Evolutionary conservation across 2,888 invertebrate species (phyloP).

Genomic region (Scaptomyza flava): DNA sequence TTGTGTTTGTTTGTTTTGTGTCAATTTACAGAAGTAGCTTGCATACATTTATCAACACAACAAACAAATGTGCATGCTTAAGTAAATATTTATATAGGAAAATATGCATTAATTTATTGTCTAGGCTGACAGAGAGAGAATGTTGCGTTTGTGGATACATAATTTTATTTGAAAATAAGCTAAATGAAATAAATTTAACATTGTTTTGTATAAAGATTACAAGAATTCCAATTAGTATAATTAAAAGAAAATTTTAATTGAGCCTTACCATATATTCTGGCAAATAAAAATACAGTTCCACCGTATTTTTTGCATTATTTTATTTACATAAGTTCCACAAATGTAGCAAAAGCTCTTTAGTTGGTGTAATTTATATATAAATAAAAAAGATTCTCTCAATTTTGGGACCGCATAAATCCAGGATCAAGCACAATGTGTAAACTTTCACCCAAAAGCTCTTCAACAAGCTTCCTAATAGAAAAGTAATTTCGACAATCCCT

Average conservation of each 20-base stretch:
- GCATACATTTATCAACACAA: slow-evolving; percentile 34
- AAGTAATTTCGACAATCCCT: slow-evolving; percentile 13
- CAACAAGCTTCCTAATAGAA: slow-evolving; percentile 25
- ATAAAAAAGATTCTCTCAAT: too few relatives aligned
- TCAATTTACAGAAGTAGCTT: slow-evolving; percentile 51
- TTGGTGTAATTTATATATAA: too few relatives aligned
- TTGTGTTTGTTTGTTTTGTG: slow-evolving; percentile 49
- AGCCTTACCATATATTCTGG: not conserved
- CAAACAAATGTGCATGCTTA: slow-evolving; percentile 66
- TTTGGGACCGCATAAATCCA: not conserved
- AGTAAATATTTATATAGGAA: slow-evolving; percentile 66
- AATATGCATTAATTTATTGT: slow-evolving; percentile 56
- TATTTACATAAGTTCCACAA: too few relatives aligned
- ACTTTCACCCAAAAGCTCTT: slow-evolving; percentile 9
- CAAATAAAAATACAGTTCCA: too few relatives aligned
- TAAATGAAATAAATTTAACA: not conserved
- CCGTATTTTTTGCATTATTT: too few relatives aligned
- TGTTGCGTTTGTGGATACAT: slow-evolving; percentile 31
- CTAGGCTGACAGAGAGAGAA: slow-evolving; percentile 6
- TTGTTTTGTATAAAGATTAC: not conserved
- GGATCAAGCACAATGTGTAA: slow-evolving; percentile 20
- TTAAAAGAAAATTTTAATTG: not conserved
- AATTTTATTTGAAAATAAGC: slow-evolving; percentile 22
- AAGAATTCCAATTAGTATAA: not conserved
- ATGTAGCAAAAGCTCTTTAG: too few relatives aligned